Base-by-base conservation (phyloP, 2,888 invertebrate genomes). In the Dysmachus trigonus region DNA sequence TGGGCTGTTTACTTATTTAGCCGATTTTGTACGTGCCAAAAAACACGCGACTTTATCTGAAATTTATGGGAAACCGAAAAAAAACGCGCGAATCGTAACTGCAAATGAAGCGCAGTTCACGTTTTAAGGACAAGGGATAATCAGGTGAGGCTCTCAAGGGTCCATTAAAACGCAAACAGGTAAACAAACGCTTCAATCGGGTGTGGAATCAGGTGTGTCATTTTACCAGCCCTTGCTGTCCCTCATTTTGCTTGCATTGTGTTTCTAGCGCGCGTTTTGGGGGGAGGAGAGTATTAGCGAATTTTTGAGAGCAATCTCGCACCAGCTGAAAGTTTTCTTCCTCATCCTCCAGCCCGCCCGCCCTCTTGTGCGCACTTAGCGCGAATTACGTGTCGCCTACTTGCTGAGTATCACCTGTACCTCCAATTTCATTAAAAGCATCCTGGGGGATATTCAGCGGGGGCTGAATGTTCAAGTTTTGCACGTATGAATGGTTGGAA, bases 341-440 rank as follows among this genome's bases (percentile, higher is more conserved):
- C n/a, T n/a, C n/a, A n/a, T n/a, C n/a, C n/a, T n/a, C n/a, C n/a
- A n/a, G n/a, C n/a, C n/a, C n/a, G n/a, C n/a, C n/a, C n/a, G n/a
- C 27, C 38, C 33, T 8, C 18, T 7, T 51, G 18, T 22, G 31
- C 84, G 47, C 74, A 85, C 72, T 74, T 85, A 51, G 73, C 73
- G 72, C n/a, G 72, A 35, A 51, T 85, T 74, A 85, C 51, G 31
- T 41, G 47, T 73, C 72, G 18, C 22, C 79, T 86, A 83, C 85
- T 86, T 79, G 82, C 86, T 53, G 71, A 85, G 86, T 73, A 86
- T 87, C 87, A 87, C 87, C 87, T 87, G 87, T 85, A 85, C 85
- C 87, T 86, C 86, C 85, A 87, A 87, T 87, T 87, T 85, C 87
- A 86, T 87, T 87, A 86, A 87, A 86, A 87, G 87, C 86, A 83